Conservation (phyloP, 2,113 vertebrate genomes). For the Lamprologus speciosus region DNA sequence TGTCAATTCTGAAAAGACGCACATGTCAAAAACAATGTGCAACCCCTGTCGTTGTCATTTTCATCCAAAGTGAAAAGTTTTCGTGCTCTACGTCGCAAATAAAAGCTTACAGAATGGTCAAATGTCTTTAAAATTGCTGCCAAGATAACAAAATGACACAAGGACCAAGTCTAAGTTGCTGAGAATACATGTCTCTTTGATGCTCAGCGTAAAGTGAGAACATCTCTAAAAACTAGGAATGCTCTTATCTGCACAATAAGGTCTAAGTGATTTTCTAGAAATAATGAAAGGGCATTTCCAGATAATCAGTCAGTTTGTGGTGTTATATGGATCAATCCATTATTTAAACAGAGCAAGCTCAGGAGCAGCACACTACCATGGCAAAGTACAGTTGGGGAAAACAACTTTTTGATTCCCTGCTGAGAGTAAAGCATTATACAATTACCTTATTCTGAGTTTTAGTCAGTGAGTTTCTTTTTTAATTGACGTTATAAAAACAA, state of each 20-base stretch:
- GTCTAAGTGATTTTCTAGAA: not conserved
- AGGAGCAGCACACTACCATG: not conserved
- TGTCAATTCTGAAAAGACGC: not conserved
- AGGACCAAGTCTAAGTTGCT: not conserved
- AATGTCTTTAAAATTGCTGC: not conserved
- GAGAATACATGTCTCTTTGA: not conserved
- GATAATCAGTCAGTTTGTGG: not conserved
- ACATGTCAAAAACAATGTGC: not conserved
- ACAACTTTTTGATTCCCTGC: not conserved
- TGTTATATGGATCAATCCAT: not conserved
- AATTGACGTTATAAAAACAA: not conserved
- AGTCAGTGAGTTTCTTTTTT: not conserved
- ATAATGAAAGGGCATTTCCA: not conserved
- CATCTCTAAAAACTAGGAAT: not conserved
- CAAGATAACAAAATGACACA: not conserved
- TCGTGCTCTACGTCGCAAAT: not conserved
- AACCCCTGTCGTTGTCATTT: not conserved
- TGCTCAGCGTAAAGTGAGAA: not conserved
- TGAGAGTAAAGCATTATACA: not conserved
- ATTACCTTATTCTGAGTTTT: not conserved
- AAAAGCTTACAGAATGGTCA: not conserved
- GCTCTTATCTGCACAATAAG: not conserved
- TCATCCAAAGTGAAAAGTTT: not conserved
- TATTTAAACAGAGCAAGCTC: not conserved
- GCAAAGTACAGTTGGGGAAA: not conserved